These are phyloP conservation scores for Xiphydria camelus DNA, from an alignment of 2,888 invertebrate genomes.

Conservation along the genomic window DNA sequence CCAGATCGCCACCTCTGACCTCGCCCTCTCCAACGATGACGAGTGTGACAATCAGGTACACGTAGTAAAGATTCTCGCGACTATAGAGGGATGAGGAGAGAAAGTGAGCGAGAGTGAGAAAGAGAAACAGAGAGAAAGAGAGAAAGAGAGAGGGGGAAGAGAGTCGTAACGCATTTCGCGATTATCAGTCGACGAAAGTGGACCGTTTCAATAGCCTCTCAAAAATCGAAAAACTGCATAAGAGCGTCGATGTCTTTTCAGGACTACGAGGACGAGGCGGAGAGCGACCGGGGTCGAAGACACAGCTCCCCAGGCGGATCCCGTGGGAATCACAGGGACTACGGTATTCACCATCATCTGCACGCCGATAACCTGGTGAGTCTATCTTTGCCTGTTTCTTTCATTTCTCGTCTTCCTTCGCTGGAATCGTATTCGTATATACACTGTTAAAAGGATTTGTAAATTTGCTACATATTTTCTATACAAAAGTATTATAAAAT, in stretches of 20 bases:
- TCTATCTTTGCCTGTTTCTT: conserved; percentile 21
- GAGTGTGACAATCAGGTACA: conserved; percentile 57
- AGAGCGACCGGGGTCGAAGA: conserved; percentile 66
- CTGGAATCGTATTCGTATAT: too few relatives aligned
- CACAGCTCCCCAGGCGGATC: conserved; percentile 75
- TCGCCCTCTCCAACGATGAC: conserved; percentile 58
- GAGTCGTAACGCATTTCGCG: conserved; percentile 5
- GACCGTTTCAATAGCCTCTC: too few relatives aligned
- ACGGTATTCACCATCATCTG: conserved; percentile 46
- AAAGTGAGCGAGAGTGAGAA: conserved; percentile 11
- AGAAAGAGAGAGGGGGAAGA: conserved; percentile 1
- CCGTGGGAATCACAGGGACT: conserved; percentile 65
- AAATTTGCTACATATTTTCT: too few relatives aligned
- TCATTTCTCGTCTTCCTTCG: too few relatives aligned
- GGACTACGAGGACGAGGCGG: conserved; percentile 74
- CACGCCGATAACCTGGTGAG: conserved; percentile 58
- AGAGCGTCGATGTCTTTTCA: too few relatives aligned
- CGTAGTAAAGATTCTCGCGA: conserved; percentile 19
- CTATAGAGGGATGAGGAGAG: too few relatives aligned
- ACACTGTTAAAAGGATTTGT: too few relatives aligned
- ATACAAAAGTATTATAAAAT: too few relatives aligned
- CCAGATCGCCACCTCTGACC: conserved; percentile 56
- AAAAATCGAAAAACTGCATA: too few relatives aligned
- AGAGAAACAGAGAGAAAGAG: conserved; percentile 6
- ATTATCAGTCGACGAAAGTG: too few relatives aligned